phyloP scores from a whole-genome alignment of 1,140 invertebrate genomes.

The Drosophila sturtevanti region DNA sequence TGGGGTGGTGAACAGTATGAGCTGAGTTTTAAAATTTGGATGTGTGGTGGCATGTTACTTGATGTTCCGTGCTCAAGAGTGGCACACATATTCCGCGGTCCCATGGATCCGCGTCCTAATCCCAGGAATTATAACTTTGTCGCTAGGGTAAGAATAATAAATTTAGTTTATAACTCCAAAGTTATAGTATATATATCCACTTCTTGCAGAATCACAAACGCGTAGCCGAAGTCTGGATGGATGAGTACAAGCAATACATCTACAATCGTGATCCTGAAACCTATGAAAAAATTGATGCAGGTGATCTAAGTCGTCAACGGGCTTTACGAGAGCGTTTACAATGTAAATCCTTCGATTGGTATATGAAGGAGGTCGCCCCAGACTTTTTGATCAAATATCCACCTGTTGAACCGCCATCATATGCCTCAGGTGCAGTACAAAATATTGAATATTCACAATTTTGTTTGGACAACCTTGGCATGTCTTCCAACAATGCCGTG shows the following conservation, averaged over 20 bases:
- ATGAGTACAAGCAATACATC: conserved; percentile 90
- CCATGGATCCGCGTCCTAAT: conserved; percentile 92
- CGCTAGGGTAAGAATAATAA: conserved; percentile 41
- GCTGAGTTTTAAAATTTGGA: conserved; percentile 97
- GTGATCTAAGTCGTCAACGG: conserved; percentile 88
- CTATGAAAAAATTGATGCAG: conserved; percentile 85
- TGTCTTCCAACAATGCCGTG: conserved; percentile 86
- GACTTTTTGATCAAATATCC: conserved; percentile 90
- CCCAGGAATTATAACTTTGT: conserved; percentile 86
- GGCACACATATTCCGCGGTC: conserved; percentile 89
- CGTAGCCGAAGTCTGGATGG: conserved; percentile 95
- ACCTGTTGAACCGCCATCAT: conserved; percentile 89
- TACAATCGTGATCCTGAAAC: conserved; percentile 87
- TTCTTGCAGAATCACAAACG: conserved; percentile 88
- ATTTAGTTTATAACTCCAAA: not conserved
- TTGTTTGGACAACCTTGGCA: conserved; percentile 90
- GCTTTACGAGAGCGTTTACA: conserved; percentile 87
- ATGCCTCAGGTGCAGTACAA: conserved; percentile 88
- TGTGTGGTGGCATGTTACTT: conserved; percentile 94
- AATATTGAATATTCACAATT: conserved; percentile 87
- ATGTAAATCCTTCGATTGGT: conserved; percentile 94
- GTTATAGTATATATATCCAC: not conserved
- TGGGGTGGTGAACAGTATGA: conserved; percentile 99
- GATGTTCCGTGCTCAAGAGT: conserved; percentile 96
- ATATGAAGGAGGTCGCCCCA: conserved; percentile 91